Conservation (phyloP, 2,888 invertebrate species). For the Ectemnius lituratus region DNA sequence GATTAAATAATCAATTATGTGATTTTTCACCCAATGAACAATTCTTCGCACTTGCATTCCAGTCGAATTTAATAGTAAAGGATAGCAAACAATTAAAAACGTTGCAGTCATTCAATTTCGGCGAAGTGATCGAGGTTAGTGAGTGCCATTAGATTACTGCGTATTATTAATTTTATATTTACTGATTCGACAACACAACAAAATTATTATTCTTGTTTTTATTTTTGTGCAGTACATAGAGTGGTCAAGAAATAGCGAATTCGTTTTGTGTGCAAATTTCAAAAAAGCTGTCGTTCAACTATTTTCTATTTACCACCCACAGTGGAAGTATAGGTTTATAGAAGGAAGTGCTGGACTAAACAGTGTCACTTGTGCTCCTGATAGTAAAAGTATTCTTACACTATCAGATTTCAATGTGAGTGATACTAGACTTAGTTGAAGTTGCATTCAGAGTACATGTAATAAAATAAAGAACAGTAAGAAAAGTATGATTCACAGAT, state of each 20-base stretch:
- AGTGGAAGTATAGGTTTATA: constrained; percentile 80
- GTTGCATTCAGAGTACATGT: background rate
- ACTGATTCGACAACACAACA: background rate
- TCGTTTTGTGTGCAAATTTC: constrained; percentile 71
- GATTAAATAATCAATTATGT: constrained; percentile 61
- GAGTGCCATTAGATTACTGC: background rate
- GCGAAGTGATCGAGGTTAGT: constrained; percentile 74
- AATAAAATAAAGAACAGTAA: constrained; percentile 1
- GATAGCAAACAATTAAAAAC: constrained; percentile 57
- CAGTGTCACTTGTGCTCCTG: constrained; percentile 79
- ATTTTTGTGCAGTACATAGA: constrained; percentile 65
- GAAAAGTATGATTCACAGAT: constrained; percentile 60
- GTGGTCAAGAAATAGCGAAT: constrained; percentile 75
- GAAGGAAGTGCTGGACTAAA: constrained; percentile 80
- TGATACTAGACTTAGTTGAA: background rate
- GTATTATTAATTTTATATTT: constrained; percentile 5
- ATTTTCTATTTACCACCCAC: constrained; percentile 78
- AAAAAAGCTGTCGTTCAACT: constrained; percentile 74
- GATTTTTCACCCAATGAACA: constrained; percentile 66
- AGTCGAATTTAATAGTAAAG: constrained; percentile 67
- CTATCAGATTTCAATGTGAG: constrained; percentile 79
- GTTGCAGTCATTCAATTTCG: constrained; percentile 62
- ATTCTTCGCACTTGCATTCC: constrained; percentile 67
- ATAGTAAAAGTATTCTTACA: constrained; percentile 79
- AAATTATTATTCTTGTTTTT: constrained; percentile 20